These are phyloP conservation scores for Oscheius sp. DNA, from an alignment of 1,140 invertebrate species.

Conservation along the genomic window DNA sequence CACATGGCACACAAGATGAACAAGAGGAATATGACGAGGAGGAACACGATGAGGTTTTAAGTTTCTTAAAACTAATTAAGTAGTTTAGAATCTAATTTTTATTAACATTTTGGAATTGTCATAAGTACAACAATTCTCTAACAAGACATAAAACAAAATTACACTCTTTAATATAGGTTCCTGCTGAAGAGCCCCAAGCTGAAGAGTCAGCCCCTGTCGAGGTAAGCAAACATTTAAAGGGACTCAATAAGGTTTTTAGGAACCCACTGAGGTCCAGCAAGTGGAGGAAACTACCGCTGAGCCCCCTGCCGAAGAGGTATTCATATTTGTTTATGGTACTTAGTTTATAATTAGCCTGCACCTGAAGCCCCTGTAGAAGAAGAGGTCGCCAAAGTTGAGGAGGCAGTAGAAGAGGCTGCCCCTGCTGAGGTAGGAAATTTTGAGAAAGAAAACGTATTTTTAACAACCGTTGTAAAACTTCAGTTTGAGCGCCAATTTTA, in stretches of 20 bases:
- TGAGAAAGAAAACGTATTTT: not conserved
- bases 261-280: not conserved
- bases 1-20: no score
- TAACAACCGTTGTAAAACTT: no score
- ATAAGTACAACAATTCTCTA: no score
- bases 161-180: not conserved
- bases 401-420: conserved; percentile 10
- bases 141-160: not conserved
- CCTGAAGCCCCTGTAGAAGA: conserved; percentile 5
- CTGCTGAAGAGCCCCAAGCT: conserved; percentile 4
- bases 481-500: not conserved
- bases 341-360: not conserved
- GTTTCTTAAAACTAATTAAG: no score
- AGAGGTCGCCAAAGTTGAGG: conserved; percentile 28
- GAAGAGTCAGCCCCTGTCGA: conserved; percentile 37
- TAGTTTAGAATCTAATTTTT: no score
- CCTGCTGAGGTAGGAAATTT: not conserved
- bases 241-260: not conserved
- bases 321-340: conserved; percentile 10
- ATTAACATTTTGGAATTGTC: no score
- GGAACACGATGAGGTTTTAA: no score
- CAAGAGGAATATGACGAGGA: no score
- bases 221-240: conserved; percentile 17
- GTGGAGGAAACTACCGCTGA: conserved; percentile 39
- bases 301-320: conserved; percentile 14